A percentile compares a stretch with the other conserved stretches of the same genome.
phyloP scores from a whole-genome alignment of 2,888 invertebrate genomes.

The Tenthredo livida region DNA sequence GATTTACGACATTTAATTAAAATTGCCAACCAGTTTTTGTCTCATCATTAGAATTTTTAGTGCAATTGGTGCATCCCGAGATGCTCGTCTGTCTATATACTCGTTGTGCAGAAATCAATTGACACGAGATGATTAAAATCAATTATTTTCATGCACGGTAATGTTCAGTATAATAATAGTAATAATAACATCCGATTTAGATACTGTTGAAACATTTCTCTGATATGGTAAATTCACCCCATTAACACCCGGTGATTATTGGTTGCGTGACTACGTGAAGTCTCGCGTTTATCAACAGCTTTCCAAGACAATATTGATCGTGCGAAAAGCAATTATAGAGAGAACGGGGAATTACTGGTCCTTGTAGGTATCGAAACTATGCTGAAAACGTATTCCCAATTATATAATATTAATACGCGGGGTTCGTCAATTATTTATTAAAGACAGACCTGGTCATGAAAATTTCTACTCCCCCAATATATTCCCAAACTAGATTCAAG shows the following conservation, averaged over 20 bases:
- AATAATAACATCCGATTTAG: neutral
- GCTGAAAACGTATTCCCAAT: constrained; percentile 23
- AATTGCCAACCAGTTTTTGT: neutral
- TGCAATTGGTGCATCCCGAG: neutral
- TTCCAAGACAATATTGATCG: constrained; percentile 38
- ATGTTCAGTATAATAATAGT: constrained; percentile 1
- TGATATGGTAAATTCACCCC: constrained; percentile 27
- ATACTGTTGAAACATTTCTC: constrained; percentile 10
- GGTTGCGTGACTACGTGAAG: constrained; percentile 42
- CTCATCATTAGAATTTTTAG: neutral
- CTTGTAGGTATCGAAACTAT: constrained; percentile 24
- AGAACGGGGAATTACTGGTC: constrained; percentile 17
- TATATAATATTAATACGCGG: constrained; percentile 13
- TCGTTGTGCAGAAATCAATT: neutral
- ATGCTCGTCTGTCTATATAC: neutral
- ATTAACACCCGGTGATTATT: constrained; percentile 38
- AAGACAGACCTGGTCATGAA: neutral
- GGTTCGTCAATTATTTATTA: neutral
- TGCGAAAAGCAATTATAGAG: constrained; percentile 42
- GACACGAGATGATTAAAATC: neutral
- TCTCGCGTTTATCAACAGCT: constrained; percentile 31
- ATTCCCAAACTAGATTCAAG: neutral
- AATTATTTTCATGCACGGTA: neutral
- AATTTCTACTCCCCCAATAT: neutral
- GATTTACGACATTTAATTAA: neutral